These are phyloP conservation scores for Ahaetulla prasina DNA, from an alignment of 2,113 vertebrate species.

Conservation along the genomic window DNA sequence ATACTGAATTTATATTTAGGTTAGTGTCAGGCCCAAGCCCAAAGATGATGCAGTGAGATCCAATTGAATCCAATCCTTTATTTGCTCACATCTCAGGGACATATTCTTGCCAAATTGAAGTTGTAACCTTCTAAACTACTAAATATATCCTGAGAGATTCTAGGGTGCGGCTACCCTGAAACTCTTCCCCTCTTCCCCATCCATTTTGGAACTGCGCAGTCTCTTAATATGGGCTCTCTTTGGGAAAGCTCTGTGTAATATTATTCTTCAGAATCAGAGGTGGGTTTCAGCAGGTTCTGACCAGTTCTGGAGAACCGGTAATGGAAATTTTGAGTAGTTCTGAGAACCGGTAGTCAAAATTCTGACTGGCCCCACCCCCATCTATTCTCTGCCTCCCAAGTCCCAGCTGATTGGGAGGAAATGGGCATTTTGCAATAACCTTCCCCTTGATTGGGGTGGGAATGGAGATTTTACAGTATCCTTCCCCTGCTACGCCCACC, in stretches of 20 bases:
- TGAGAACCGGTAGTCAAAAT: too few relatives aligned
- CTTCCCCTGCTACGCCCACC: too few relatives aligned
- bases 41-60: not conserved
- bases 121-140: not conserved
- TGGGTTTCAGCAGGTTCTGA: too few relatives aligned
- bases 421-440: too few relatives aligned
- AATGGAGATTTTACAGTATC: too few relatives aligned
- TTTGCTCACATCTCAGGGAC: not conserved
- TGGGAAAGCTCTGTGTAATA: not conserved
- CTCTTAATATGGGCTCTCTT: not conserved
- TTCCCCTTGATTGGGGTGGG: too few relatives aligned
- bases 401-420: too few relatives aligned
- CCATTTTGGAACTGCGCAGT: not conserved
- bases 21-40: not conserved
- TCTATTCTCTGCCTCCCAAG: too few relatives aligned
- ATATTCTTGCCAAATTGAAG: not conserved
- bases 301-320: too few relatives aligned
- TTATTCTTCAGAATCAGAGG: too few relatives aligned
- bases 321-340: too few relatives aligned
- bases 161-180: not conserved
- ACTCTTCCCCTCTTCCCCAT: not conserved
- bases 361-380: too few relatives aligned
- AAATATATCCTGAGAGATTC: not conserved
- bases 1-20: not conserved
- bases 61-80: not conserved